Conservation (phyloP, 2,888 invertebrate species). For the Halocaridina rubra region DNA sequence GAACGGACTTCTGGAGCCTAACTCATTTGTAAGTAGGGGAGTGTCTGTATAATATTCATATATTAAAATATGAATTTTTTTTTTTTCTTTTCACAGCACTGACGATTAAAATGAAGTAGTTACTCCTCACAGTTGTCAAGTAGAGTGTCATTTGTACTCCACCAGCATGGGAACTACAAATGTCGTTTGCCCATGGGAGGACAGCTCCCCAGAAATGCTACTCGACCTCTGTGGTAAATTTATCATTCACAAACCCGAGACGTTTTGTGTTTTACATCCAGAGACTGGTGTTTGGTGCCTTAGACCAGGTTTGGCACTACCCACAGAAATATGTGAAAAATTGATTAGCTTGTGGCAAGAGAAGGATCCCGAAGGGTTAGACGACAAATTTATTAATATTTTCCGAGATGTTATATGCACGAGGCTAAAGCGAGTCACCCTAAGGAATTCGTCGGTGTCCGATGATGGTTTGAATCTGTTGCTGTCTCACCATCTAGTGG, state of each 20-base stretch:
- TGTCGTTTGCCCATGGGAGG: conserved; percentile 48
- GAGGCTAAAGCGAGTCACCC: conserved; percentile 41
- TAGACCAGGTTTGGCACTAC: conserved; percentile 43
- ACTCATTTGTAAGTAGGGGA: too few species aligned
- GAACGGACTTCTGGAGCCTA: too few species aligned
- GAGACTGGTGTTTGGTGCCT: conserved; percentile 42
- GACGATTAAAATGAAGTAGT: not conserved
- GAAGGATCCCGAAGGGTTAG: conserved; percentile 26
- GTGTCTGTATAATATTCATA: not conserved
- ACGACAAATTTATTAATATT: conserved; percentile 57
- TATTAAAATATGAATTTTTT: not conserved
- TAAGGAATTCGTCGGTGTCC: conserved; percentile 47
- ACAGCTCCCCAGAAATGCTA: conserved; percentile 51
- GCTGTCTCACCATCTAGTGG: conserved; percentile 54
- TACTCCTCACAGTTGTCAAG: not conserved
- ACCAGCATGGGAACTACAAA: conserved; percentile 38
- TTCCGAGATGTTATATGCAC: conserved; percentile 46
- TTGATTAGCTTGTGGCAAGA: conserved; percentile 57
- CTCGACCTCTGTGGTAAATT: conserved; percentile 40
- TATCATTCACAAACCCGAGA: conserved; percentile 51
- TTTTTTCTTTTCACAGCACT: too few species aligned
- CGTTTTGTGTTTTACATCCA: conserved; percentile 42
- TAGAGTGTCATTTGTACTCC: not conserved
- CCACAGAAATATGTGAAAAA: conserved; percentile 56
- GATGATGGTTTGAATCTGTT: conserved; percentile 53